Conservation (phyloP, 2,797 vertebrate species). For the Leuciscus waleckii region DNA sequence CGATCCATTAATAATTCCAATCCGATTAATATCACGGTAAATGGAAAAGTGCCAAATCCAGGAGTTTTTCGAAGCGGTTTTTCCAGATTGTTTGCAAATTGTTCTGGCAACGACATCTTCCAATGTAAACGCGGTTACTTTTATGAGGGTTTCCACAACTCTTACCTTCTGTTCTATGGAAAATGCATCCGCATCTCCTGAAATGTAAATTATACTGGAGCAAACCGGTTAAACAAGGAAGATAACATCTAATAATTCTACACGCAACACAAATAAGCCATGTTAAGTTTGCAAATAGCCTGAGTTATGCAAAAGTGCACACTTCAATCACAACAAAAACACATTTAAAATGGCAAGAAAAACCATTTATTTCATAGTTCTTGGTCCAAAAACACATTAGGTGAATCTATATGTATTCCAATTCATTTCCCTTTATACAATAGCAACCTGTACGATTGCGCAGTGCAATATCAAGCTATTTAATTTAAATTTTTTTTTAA, state of each 20-base stretch:
- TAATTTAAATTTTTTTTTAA: neutral
- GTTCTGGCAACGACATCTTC: neutral
- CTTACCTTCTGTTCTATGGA: neutral
- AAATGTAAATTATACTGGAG: neutral
- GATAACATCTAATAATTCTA: neutral
- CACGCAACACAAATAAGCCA: neutral
- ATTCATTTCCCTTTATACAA: neutral
- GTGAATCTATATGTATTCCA: slow-evolving; percentile 3
- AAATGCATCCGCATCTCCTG: neutral
- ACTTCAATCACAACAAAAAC: neutral
- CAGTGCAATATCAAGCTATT: slow-evolving; percentile 29
- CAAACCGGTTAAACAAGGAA: slow-evolving; percentile 1
- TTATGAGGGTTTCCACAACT: neutral
- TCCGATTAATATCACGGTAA: neutral
- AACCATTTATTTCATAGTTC: slow-evolving; percentile 44
- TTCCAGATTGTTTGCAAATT: neutral
- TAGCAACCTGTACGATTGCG: slow-evolving; percentile 16
- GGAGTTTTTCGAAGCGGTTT: neutral
- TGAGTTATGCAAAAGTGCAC: neutral
- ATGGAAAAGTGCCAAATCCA: neutral
- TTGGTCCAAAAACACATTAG: slow-evolving; percentile 48
- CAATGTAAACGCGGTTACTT: neutral
- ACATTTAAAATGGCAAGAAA: too few species aligned
- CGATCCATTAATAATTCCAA: neutral
- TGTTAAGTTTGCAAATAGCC: neutral